Evolutionary conservation across 2,113 vertebrate genomes (phyloP), one percentile per base, ranked within the genome.

Genomic region (Myrmophylax atrothorax): DNA sequence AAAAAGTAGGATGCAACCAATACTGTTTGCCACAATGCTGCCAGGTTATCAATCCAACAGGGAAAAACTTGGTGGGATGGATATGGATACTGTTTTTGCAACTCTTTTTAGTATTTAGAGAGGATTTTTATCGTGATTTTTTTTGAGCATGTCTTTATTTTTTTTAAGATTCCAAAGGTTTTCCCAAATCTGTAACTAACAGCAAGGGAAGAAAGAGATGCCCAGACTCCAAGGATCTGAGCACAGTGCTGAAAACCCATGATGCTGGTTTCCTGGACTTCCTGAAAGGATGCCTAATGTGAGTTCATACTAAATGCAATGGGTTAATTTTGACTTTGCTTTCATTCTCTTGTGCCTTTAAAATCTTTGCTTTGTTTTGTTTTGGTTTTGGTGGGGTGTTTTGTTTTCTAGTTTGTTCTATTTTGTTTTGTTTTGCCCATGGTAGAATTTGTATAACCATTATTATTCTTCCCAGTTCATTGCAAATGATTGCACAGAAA

Each of bases 191-290:
- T 40, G 84, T 98, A 96, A 99, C 98, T 7, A 99, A 99, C 96
- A 99, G 98, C 93, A 99, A 98, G 68, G 99, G 99, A 38, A 99
- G 97, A 94, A 99, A 98, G 90, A 98, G 99, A 87, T 98, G 97
- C 69, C 98, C 98, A 14, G 98, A 97, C 90, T 99, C 99, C 86
- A 99, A 98, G 97, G 98, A 99, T 91, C 98, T 99, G 62, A 98
- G 97, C 17, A 92, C 96, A 38, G 95, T 98, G 33, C 96, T 99
- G 96, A 99, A 99, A 96, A 99, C 98, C 6, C 98, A 98, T 3
- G 98, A 99, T 62, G 70, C 95, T 77, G 94, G 97, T 82, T 99
- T 99, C 95, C 93, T 99, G 91, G 99, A 99, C 96, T 99, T 99
- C 87, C 97, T 99, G 90, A 98, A 98, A 96, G 97, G 97, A 96